These are phyloP conservation scores for Ptilonorhynchus violaceus DNA, from an alignment of 2,113 vertebrate genomes.

Conservation along the genomic window DNA sequence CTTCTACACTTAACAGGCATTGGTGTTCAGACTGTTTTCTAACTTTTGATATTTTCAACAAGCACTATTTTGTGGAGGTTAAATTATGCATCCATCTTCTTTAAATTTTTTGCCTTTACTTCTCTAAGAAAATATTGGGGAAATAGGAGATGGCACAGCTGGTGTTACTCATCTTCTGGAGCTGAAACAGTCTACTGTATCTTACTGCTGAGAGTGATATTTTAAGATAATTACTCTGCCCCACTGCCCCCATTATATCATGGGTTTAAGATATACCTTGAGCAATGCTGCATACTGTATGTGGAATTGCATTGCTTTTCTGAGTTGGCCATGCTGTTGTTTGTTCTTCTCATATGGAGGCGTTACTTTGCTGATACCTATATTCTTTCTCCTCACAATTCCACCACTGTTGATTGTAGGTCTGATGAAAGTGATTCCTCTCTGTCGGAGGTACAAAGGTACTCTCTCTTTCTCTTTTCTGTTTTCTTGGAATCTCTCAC, in stretches of 20 bases:
- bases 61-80: background rate
- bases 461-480: conserved; percentile 73
- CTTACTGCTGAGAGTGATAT: background rate
- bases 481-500: conserved; percentile 50
- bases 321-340: conserved; percentile 39
- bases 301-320: conserved; percentile 48
- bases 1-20: background rate
- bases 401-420: conserved; percentile 80
- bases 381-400: conserved; percentile 77
- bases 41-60: background rate
- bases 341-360: conserved; percentile 51
- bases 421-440: conserved; percentile 86
- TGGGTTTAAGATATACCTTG: background rate
- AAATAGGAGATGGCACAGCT: background rate
- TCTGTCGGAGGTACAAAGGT: conserved; percentile 85
- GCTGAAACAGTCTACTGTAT: background rate
- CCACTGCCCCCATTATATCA: background rate
- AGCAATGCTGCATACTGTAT: background rate
- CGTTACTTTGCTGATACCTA: conserved; percentile 71
- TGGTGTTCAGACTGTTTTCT: background rate
- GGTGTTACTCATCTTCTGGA: background rate
- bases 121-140: background rate
- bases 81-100: background rate
- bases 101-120: background rate
- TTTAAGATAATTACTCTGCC: background rate